phyloP scores from a whole-genome alignment of 2,797 vertebrate genomes.

The Varecia variegata region DNA sequence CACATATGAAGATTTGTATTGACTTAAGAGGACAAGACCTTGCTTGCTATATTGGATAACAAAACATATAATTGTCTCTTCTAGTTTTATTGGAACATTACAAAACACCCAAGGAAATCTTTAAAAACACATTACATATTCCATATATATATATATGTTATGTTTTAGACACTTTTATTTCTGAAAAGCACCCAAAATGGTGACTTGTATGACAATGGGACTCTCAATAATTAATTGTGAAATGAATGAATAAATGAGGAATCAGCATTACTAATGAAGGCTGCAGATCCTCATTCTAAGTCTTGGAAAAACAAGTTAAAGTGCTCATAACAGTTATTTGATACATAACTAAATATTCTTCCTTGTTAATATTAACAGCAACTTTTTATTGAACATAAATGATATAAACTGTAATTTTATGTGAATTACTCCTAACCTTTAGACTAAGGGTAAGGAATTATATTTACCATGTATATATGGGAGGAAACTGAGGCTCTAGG shows the following conservation, averaged over 20 bases:
- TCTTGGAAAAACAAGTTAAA: neutral
- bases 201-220: neutral
- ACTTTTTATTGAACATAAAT: neutral
- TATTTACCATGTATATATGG: neutral
- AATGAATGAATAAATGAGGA: neutral
- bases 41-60: neutral
- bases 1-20: neutral
- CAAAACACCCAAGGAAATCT: neutral
- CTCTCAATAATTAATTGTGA: neutral
- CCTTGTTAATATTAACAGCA: neutral
- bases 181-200: neutral
- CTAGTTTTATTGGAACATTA: neutral
- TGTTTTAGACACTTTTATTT: neutral
- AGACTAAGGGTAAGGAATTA: neutral
- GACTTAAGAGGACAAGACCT: neutral
- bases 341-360: neutral
- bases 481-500: neutral
- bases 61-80: neutral
- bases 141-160: neutral
- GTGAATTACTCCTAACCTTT: neutral
- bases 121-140: neutral
- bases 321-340: neutral
- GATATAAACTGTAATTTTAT: neutral
- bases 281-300: neutral
- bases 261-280: neutral